Percentiles rank a stretch among this genome's conserved stretches.
Conservation (phyloP, 2,888 invertebrate genomes). For the Idaea straminata region DNA sequence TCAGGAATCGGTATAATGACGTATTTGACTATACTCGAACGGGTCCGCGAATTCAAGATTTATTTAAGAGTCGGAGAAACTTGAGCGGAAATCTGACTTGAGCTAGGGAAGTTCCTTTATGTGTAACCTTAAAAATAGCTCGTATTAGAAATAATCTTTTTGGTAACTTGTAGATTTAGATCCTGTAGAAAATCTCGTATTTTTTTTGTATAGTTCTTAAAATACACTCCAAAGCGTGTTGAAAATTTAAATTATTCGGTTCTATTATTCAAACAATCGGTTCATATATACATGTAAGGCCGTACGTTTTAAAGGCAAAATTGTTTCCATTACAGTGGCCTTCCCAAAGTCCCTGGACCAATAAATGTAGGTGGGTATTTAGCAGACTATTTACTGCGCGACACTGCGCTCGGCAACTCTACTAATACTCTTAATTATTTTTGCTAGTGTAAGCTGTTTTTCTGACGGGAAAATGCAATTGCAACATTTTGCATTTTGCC, state of each 20-base stretch:
- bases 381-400: constrained; percentile 76
- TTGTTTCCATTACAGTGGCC: constrained; percentile 69
- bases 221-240: too few species aligned
- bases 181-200: background rate
- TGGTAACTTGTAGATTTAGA: background rate
- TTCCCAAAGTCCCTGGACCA: constrained; percentile 63
- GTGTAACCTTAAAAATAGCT: background rate
- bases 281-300: constrained; percentile 50
- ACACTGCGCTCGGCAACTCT: constrained; percentile 68
- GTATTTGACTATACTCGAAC: background rate
- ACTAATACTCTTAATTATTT: constrained; percentile 80
- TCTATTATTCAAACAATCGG: constrained; percentile 26
- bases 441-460: constrained; percentile 78
- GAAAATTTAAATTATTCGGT: background rate
- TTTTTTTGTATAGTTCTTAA: too few species aligned
- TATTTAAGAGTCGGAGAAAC: background rate
- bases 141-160: background rate
- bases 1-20: constrained; percentile 39
- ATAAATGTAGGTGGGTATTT: constrained; percentile 78
- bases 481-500: constrained; percentile 74
- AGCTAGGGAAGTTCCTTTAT: background rate
- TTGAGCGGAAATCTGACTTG: background rate
- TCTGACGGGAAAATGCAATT: constrained; percentile 75
- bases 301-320: constrained; percentile 64
- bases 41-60: background rate